Percentiles rank a stretch among this genome's conserved stretches.
These are phyloP conservation scores for Acrobasis suavella DNA, from an alignment of 2,888 invertebrate genomes.

Conservation along the genomic window DNA sequence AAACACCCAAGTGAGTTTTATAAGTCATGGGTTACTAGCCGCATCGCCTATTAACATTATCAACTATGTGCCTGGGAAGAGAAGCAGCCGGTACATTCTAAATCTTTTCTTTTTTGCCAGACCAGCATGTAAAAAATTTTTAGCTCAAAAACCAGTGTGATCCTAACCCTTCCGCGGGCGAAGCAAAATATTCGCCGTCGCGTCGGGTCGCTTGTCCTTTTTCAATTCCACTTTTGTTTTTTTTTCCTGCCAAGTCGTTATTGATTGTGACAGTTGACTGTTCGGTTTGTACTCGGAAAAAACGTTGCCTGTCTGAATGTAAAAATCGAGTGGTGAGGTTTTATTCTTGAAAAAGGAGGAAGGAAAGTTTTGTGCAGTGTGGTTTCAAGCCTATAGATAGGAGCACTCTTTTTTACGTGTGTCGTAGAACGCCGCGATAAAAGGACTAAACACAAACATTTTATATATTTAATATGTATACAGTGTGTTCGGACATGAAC, in stretches of 20 bases:
- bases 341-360: neutral
- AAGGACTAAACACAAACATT: too few species aligned
- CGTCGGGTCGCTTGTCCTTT: slow-evolving; percentile 22
- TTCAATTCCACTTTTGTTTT: slow-evolving; percentile 34
- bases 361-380: neutral
- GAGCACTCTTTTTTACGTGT: neutral
- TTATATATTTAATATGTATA: too few species aligned
- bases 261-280: slow-evolving; percentile 43
- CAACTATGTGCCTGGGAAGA: too few species aligned
- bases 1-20: too few species aligned
- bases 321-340: neutral
- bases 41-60: too few species aligned
- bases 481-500: too few species aligned
- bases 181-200: neutral
- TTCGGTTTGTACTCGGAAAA: slow-evolving; percentile 28
- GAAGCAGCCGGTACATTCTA: too few species aligned
- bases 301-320: slow-evolving; percentile 19
- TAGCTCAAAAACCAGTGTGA: neutral
- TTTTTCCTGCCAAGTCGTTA: slow-evolving; percentile 40
- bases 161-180: neutral
- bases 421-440: too few species aligned
- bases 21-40: too few species aligned
- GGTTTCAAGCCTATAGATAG: neutral
- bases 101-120: too few species aligned
- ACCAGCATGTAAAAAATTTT: neutral